phyloP scores from a whole-genome alignment of 2,113 vertebrate species.

The Pyxicephalus adspersus region DNA sequence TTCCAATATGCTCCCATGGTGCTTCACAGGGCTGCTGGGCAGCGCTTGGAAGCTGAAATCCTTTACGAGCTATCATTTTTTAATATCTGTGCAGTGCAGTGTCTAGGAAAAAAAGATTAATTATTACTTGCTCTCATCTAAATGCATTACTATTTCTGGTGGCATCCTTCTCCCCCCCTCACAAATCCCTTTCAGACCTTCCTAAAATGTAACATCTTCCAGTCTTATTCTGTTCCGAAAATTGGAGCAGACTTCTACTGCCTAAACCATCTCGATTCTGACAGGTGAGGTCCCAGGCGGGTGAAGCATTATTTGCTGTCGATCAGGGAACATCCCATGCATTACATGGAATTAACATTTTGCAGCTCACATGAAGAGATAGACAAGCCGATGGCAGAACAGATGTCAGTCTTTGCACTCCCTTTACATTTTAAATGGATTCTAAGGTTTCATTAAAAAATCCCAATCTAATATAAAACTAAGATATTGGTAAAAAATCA shows the following conservation, averaged over 20 bases:
- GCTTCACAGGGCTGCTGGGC: conserved; percentile 41
- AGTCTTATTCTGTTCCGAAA: conserved; percentile 15
- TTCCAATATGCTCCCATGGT: conserved; percentile 52
- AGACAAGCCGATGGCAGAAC: conserved; percentile 14
- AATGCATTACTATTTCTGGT: conserved; percentile 44
- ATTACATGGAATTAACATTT: conserved; percentile 31
- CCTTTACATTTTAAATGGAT: no score
- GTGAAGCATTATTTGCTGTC: conserved; percentile 28
- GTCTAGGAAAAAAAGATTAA: conserved; percentile 29
- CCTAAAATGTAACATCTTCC: conserved; percentile 40
- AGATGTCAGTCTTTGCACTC: not conserved
- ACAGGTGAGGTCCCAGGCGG: conserved; percentile 31
- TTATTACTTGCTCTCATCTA: conserved; percentile 36
- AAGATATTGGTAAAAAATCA: no score
- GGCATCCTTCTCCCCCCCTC: not conserved
- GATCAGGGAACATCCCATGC: conserved; percentile 35
- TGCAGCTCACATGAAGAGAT: conserved; percentile 8
- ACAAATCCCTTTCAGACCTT: not conserved
- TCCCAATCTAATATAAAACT: no score
- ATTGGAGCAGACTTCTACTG: conserved; percentile 10
- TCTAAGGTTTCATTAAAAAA: no score
- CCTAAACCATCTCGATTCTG: conserved; percentile 25
- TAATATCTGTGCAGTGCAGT: conserved; percentile 48
- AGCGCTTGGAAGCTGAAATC: conserved; percentile 37
- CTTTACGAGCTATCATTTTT: conserved; percentile 51